Base-by-base conservation (phyloP, 2,888 invertebrate genomes). In the Platycheirus rosarum region DNA sequence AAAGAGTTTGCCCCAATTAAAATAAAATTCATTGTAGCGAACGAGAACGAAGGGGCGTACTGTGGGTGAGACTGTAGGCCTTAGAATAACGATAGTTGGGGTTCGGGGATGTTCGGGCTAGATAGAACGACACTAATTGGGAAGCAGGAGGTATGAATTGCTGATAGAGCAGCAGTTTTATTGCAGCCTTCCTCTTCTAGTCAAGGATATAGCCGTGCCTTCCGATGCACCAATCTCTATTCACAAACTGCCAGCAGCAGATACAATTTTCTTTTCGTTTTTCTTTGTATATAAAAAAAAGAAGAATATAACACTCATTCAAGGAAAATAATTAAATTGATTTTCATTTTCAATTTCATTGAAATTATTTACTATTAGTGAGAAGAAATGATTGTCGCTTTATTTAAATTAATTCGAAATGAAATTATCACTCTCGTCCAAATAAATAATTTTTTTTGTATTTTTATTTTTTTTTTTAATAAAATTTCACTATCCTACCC, bases 1-100 rank as follows among this genome's bases (percentile, higher is more conserved):
- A 77, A 82, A 82, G 82, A 71, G 68, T 68, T 82, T 73, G 82
- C 71, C 68, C 82, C 82, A 82, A 82, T 82, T 77, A 82, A 82
- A 82, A 82, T 77, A 44, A 82, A 77, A 82, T 76, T 82, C 82
- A 73, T 62, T 82, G 77, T 71, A 66, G 53, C 57, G 53, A 68
- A 53, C 40, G 60, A 29, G 32, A 37, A 42, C n/a, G 16, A 18
- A 11, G n/a, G 55, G 55, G 37, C 20, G 55, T 2, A 9, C n/a
- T 14, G n/a, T 51, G 32, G 13, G 7, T 51, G n/a, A n/a, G 57
- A 23, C n/a, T 23, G 40, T 29, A 60, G n/a, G n/a, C n/a, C n/a
- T n/a, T n/a, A n/a, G 37, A n/a, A n/a, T n/a, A 42, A 55, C n/a
- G 55, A 55, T 29, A 51, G 42, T 57, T 40, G 57, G 42, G 42